Conservation (phyloP, 2,888 invertebrate genomes). For the Cosmopolites sordidus region DNA sequence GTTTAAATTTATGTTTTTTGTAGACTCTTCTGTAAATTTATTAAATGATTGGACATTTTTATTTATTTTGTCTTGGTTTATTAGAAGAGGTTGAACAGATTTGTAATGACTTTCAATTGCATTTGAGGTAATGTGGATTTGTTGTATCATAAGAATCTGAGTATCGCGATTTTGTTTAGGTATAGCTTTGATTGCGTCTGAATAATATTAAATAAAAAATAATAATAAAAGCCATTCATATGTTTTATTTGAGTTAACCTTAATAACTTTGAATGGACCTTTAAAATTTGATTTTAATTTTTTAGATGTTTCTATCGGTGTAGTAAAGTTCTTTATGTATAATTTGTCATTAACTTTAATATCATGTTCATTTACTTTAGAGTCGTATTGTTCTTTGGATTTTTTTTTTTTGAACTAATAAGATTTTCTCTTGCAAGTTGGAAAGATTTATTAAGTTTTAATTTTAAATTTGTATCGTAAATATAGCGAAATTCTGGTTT, state of each 20-base stretch:
- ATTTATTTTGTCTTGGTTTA: conserved; percentile 23
- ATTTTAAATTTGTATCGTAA: too few species aligned
- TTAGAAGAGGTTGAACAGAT: conserved; percentile 18
- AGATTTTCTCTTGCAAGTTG: conserved; percentile 23
- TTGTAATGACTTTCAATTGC: conserved; percentile 30
- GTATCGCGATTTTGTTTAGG: conserved; percentile 11
- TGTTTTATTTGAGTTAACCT: conserved; percentile 1
- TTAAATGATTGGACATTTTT: conserved; percentile 17
- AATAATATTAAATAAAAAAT: conserved; percentile 13
- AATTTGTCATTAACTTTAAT: too few species aligned
- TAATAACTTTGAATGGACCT: conserved; percentile 7
- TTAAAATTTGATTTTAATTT: conserved; percentile 2
- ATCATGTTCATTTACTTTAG: too few species aligned
- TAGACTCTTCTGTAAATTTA: too few species aligned
- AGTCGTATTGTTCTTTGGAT: too few species aligned
- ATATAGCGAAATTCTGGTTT: too few species aligned
- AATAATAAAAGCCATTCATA: conserved; percentile 15
- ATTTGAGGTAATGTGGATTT: conserved; percentile 28
- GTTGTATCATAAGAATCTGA: conserved; percentile 28
- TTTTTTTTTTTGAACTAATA: too few species aligned
- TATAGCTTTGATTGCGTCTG: conserved; percentile 7
- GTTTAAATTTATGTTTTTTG: too few species aligned
- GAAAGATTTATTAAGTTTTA: too few species aligned
- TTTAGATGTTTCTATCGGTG: too few species aligned
- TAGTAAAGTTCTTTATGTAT: too few species aligned